Percentiles rank a stretch among this genome's conserved stretches.
Evolutionary conservation across 1,140 invertebrate species (phyloP).

Genomic region (Phocides pigmalion): DNA sequence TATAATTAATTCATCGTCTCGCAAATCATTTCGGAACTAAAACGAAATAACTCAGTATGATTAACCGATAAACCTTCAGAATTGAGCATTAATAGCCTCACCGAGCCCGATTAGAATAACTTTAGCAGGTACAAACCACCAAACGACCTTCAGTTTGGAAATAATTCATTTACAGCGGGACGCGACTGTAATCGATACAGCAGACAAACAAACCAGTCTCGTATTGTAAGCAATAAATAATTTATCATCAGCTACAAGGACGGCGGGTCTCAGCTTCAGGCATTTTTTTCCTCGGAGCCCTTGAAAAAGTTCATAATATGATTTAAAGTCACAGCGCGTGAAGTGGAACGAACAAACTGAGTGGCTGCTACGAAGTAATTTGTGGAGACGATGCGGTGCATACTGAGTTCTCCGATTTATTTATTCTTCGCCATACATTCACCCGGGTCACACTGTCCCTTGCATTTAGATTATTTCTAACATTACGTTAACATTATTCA

Average conservation of each 20-base stretch:
- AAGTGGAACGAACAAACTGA: slow-evolving; percentile 37
- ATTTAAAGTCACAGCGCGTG: slow-evolving; percentile 47
- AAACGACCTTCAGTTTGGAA: slow-evolving; percentile 44
- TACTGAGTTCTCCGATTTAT: slow-evolving; percentile 40
- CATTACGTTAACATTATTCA: background rate
- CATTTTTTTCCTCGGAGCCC: slow-evolving; percentile 33
- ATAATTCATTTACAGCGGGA: slow-evolving; percentile 50
- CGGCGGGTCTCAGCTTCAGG: slow-evolving; percentile 23
- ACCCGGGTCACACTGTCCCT: slow-evolving; percentile 25
- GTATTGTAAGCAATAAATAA: slow-evolving; percentile 55
- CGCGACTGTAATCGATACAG: background rate
- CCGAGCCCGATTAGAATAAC: background rate
- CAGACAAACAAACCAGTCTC: slow-evolving; percentile 47
- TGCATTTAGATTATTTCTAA: background rate
- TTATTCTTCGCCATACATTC: slow-evolving; percentile 36
- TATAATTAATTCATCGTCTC: background rate
- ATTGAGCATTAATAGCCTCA: background rate
- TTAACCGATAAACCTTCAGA: no score
- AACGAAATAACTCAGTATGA: no score
- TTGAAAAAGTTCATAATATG: slow-evolving; percentile 56
- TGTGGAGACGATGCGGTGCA: slow-evolving; percentile 47
- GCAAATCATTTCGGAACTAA: background rate
- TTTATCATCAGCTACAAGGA: slow-evolving; percentile 41
- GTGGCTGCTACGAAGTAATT: slow-evolving; percentile 44
- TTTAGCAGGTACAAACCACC: slow-evolving; percentile 8